Evolutionary conservation across 2,888 invertebrate genomes (phyloP), one percentile per base, ranked within the genome.

Genomic region (Lochmaea capreae): DNA sequence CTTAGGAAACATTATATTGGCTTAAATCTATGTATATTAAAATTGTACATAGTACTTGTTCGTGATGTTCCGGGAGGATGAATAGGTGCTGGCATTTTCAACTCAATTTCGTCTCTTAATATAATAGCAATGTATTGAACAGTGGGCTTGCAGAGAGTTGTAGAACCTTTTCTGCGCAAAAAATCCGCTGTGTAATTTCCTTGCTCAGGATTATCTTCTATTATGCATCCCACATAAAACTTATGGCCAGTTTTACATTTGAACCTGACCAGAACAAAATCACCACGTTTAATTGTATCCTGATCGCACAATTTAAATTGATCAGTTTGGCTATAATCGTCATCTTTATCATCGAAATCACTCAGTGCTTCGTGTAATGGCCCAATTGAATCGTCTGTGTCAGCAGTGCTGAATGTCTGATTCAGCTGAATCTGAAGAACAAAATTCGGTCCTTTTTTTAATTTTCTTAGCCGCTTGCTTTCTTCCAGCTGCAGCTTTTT

Each of bases 401-500:
- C 42, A 43, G 42, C 42, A 9, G 54, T 10, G 54, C 14, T 16
- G 54, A 54, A 54, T 54, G n/a, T 16, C n/a, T 16, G 5, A 54
- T 54, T 54, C n/a, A 16, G 54, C n/a, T 54, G 42, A 43, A 43
- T 43, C 42, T 43, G n/a, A n/a, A n/a, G 42, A 43, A 43, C 9
- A 43, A 43, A 43, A 43, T 8, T 43, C 6, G 11, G 42, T 43
- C 42, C 42, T 43, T 43, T 43, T 43, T 43, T 43, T 11, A 43
- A 43, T 43, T 43, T 12, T 26, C 22, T 22, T 59, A 59, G 18
- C 22, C 59, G 22, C 59, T 59, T 59, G 22, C 22, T 59, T 59
- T 33, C 26, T 59, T 59, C 12, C 26, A 22, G 59, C 26, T 59
- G 26, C 26, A 26, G 33, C 26, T 62, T 39, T 62, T 8, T 63